These are phyloP conservation scores for Mesochorus sp. DNA, from an alignment of 2,888 invertebrate genomes.

Conservation along the genomic window DNA sequence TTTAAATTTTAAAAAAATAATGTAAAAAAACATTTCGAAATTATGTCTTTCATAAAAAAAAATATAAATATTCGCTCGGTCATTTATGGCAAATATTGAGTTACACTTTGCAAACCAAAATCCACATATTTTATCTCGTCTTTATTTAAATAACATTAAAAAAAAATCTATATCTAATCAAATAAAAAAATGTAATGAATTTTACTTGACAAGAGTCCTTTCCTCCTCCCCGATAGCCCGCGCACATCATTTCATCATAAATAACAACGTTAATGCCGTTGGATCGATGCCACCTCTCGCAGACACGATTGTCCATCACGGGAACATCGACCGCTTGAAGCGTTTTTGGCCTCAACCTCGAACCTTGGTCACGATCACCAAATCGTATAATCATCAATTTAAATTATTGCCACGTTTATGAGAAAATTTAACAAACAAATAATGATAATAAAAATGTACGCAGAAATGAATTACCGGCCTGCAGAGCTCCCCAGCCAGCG, in stretches of 20 bases:
- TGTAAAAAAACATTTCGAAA: too few relatives aligned
- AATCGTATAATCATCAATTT: not conserved
- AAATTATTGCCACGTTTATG: not conserved
- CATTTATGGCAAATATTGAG: too few relatives aligned
- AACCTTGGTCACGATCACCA: conserved; percentile 85
- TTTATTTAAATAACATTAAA: too few relatives aligned
- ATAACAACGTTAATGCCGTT: conserved; percentile 94
- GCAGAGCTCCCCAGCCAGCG: conserved; percentile 95
- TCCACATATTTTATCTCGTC: too few relatives aligned
- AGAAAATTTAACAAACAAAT: not conserved
- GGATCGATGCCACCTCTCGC: conserved; percentile 87
- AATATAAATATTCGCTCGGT: too few relatives aligned
- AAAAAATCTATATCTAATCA: too few relatives aligned
- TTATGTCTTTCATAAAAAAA: too few relatives aligned
- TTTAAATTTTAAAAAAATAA: too few relatives aligned
- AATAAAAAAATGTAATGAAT: too few relatives aligned
- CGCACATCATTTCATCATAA: conserved; percentile 97
- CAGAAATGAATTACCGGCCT: conserved; percentile 82
- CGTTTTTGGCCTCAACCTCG: conserved; percentile 93
- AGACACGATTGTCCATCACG: conserved; percentile 93
- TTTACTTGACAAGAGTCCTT: conserved; percentile 89
- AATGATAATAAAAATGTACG: not conserved
- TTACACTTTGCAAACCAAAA: too few relatives aligned
- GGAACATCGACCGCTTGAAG: conserved; percentile 96
- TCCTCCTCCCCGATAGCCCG: conserved; percentile 94